A percentile compares a stretch with the other conserved stretches of the same genome.
Evolutionary conservation across 2,113 vertebrate genomes (phyloP).

Genomic region (Blennius ocellaris): DNA sequence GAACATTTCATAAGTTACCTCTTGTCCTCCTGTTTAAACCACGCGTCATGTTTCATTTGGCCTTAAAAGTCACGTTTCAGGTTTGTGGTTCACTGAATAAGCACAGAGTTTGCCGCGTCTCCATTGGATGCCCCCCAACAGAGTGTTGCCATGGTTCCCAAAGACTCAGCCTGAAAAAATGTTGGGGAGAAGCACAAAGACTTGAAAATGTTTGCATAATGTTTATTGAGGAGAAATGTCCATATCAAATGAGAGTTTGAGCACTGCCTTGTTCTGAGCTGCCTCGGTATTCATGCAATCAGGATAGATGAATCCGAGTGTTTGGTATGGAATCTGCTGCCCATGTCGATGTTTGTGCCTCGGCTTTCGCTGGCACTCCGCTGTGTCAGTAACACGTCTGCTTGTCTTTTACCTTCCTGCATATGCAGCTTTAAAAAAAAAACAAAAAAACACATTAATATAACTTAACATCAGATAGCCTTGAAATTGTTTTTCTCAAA

Average conservation of each 20-base stretch:
- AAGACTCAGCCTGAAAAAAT: slow-evolving; percentile 67
- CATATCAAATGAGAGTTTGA: slow-evolving; percentile 57
- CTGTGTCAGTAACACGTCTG: slow-evolving; percentile 32
- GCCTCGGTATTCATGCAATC: slow-evolving; percentile 1
- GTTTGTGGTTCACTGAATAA: slow-evolving; percentile 63
- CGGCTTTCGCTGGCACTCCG: slow-evolving; percentile 29
- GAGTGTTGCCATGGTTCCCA: slow-evolving; percentile 77
- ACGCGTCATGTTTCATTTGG: slow-evolving; percentile 10
- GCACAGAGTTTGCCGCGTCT: slow-evolving; percentile 56
- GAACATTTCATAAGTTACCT: too few relatives aligned
- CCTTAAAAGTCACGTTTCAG: slow-evolving; percentile 48
- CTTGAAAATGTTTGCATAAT: slow-evolving; percentile 68
- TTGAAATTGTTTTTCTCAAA: slow-evolving; percentile 34
- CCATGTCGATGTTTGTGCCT: slow-evolving; percentile 22
- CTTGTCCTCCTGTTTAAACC: background rate
- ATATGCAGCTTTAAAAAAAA: slow-evolving; percentile 52
- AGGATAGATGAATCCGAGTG: slow-evolving; percentile 1
- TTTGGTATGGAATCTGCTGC: slow-evolving; percentile 13
- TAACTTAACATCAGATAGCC: slow-evolving; percentile 39
- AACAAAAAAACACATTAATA: slow-evolving; percentile 8
- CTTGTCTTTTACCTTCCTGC: slow-evolving; percentile 35
- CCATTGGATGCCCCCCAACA: slow-evolving; percentile 54
- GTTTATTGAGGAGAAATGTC: slow-evolving; percentile 52
- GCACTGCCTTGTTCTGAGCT: slow-evolving; percentile 33
- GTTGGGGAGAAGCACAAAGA: slow-evolving; percentile 64